Base-by-base conservation (phyloP, 2,888 invertebrate species). In the Anagyrus pseudococci region DNA sequence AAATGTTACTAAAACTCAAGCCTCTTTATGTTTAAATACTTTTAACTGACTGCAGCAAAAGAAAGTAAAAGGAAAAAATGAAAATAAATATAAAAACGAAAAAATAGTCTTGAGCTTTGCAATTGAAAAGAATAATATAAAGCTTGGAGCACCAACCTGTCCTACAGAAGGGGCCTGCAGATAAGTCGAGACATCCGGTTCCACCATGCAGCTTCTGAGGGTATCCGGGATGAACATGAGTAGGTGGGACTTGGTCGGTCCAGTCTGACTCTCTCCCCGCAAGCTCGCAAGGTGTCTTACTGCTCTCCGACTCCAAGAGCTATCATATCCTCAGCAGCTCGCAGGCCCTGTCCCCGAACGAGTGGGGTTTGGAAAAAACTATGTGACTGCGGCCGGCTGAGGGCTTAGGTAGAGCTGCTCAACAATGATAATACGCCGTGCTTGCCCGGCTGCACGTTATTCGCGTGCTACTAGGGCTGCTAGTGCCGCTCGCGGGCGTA, bases 171-270 rank as follows among this genome's bases (percentile, higher is more conserved):
- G 93, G 86, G 93, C 92, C 88, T 93, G 93, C 82, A 93, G 90
- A 87, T 93, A 94, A 83, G 93, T 92, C 84, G 93, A 92, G 84
- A 93, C 93, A 91, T 93, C 93, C 84, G 89, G 89, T 89, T 93
- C 93, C 89, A 93, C 93, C 93, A 93, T 93, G 88, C 93, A 93
- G 91, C 92, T 92, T 87, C 93, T 90, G 86, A 93, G 87, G 79
- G 92, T 90, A 85, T 93, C 93, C 85, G 93, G 93, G 88, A 93
- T 93, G 87, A 93, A 93, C 93, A 93, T 84, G 85, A 83, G 81
- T 79, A 55, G 46, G 40, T 41, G 58, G 50, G 64, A 58, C 63
- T 41, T 4, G 22, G 75, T 77, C 81, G 79, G 82, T 74, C 73
- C 74, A 52, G 62, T 68, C 62, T 58, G 77, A 71, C 72, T 70